A percentile compares a stretch with the other conserved stretches of the same genome.
Conservation (phyloP, 2,113 vertebrate species). For the Myotis brandtii region DNA sequence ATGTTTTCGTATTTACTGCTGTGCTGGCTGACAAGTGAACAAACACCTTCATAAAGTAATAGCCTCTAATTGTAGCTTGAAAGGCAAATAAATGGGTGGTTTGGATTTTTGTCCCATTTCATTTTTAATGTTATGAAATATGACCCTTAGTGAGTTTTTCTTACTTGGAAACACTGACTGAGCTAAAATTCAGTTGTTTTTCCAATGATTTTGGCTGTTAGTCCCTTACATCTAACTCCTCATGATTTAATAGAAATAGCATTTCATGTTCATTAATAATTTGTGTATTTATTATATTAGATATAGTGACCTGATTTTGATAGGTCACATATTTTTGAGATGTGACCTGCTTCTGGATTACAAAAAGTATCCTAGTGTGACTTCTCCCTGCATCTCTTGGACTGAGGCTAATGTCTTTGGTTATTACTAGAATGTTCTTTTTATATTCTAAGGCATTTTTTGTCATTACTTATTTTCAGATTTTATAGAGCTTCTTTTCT, state of each 20-base stretch:
- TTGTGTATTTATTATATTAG: slow-evolving; percentile 24
- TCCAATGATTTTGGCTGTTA: background rate
- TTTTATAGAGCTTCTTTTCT: slow-evolving; percentile 49
- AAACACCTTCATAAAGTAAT: slow-evolving; percentile 63
- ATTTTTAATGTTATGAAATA: slow-evolving; percentile 59
- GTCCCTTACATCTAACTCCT: background rate
- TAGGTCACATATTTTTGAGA: background rate
- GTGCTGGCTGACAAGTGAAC: background rate
- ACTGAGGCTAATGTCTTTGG: background rate
- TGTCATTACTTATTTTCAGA: slow-evolving; percentile 63
- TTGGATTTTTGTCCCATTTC: slow-evolving; percentile 61
- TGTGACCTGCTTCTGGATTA: background rate
- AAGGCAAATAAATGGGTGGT: slow-evolving; percentile 50
- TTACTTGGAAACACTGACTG: background rate
- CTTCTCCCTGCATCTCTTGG: background rate
- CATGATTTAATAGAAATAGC: slow-evolving; percentile 17
- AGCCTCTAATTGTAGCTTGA: slow-evolving; percentile 44
- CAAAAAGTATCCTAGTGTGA: background rate
- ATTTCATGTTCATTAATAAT: background rate
- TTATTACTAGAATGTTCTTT: slow-evolving; percentile 37
- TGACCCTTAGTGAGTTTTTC: slow-evolving; percentile 24
- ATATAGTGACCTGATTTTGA: slow-evolving; percentile 32
- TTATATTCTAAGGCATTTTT: slow-evolving; percentile 36
- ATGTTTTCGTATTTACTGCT: background rate
- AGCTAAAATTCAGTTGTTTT: slow-evolving; percentile 47